phyloP scores from a whole-genome alignment of 2,797 vertebrate genomes.

The Myotis planiceps region DNA sequence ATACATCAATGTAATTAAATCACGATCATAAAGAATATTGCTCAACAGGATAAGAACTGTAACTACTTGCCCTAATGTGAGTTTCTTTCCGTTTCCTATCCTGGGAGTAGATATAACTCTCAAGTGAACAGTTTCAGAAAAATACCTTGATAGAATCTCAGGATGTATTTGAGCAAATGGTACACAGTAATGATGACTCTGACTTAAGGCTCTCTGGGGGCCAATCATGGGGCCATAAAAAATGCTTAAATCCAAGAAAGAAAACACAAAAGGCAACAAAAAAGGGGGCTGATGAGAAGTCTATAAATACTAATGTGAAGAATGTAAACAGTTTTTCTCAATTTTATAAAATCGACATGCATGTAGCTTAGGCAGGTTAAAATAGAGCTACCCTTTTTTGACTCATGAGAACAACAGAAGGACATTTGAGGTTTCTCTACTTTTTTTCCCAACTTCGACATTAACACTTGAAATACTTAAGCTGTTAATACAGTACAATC shows the following conservation, averaged over 20 bases:
- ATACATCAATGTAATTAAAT: constrained; percentile 76
- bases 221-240: constrained; percentile 7
- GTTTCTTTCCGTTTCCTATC: constrained; percentile 34
- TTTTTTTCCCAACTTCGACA: neutral
- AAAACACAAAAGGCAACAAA: neutral
- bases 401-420: neutral
- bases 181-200: neutral
- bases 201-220: constrained; percentile 1
- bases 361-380: neutral
- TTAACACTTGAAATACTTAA: constrained; percentile 14
- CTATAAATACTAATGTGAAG: neutral
- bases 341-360: constrained; percentile 20
- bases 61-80: neutral
- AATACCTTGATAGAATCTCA: constrained; percentile 63
- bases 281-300: neutral
- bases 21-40: constrained; percentile 57
- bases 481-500: neutral
- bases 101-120: constrained; percentile 38
- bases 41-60: constrained; percentile 49
- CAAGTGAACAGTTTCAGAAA: constrained; percentile 60
- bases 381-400: neutral
- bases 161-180: constrained; percentile 45
- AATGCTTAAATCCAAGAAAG: neutral
- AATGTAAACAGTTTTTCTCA: neutral
- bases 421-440: neutral